Evolutionary conservation across 30 jellyfish, hydroid and myxozoan genomes (phyloP).

Genomic region (Aurelia aurita): DNA sequence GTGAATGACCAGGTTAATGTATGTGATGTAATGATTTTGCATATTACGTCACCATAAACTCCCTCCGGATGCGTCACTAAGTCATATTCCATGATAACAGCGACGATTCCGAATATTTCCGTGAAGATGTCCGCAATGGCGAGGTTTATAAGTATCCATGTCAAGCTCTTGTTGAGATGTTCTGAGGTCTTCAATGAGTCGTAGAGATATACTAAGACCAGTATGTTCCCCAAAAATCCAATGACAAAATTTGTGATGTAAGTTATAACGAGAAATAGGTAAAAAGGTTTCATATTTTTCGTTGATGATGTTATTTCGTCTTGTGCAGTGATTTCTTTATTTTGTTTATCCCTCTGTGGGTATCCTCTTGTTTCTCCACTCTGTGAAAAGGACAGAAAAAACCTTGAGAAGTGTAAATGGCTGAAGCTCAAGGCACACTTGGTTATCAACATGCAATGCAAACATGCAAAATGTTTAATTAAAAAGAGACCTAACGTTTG

Average conservation of each 20-base stretch:
- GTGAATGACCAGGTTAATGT: slow-evolving; percentile 71
- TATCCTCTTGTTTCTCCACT: too few relatives aligned
- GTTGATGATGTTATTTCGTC: neutral
- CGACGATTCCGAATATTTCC: slow-evolving; percentile 61
- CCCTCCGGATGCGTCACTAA: slow-evolving; percentile 62
- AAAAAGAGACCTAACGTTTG: too few relatives aligned
- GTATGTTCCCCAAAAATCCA: slow-evolving; percentile 59
- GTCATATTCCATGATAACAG: slow-evolving; percentile 22
- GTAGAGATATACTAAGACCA: slow-evolving; percentile 48
- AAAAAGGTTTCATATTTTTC: slow-evolving; percentile 30
- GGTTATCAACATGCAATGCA: too few relatives aligned
- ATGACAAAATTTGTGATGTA: slow-evolving; percentile 39
- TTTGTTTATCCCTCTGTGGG: too few relatives aligned
- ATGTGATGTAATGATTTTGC: slow-evolving; percentile 61
- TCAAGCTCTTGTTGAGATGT: slow-evolving; percentile 37
- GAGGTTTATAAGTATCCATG: slow-evolving; percentile 47
- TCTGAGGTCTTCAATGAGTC: slow-evolving; percentile 43
- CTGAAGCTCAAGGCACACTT: too few relatives aligned
- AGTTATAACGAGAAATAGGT: slow-evolving; percentile 40
- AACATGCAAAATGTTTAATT: too few relatives aligned
- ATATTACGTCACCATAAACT: slow-evolving; percentile 43
- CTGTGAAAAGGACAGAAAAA: too few relatives aligned
- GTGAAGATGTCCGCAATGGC: slow-evolving; percentile 68
- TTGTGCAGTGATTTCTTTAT: neutral
- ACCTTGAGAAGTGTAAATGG: too few relatives aligned